Conservation (phyloP, 2,113 vertebrate species). For the Empidonax traillii region DNA sequence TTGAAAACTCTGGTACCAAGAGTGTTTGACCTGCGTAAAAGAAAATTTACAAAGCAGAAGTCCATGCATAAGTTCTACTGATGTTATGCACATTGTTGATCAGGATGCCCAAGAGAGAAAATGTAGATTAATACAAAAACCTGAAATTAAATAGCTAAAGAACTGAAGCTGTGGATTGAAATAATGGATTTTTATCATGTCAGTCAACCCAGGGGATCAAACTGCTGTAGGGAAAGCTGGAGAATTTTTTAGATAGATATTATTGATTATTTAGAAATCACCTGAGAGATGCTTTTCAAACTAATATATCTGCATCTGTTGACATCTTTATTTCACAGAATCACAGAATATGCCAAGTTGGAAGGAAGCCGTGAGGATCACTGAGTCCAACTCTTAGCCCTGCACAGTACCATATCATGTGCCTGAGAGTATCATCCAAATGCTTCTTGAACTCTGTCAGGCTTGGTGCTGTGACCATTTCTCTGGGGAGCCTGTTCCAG, state of each 20-base stretch:
- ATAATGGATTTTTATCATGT: background rate
- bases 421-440: background rate
- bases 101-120: background rate
- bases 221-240: background rate
- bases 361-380: background rate
- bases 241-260: background rate
- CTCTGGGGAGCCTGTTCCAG: background rate
- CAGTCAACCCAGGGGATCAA: background rate
- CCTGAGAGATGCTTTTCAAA: background rate
- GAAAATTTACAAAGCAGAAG: background rate
- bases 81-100: background rate
- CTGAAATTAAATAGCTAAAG: background rate
- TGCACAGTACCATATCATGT: background rate
- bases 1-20: background rate
- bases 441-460: background rate
- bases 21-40: background rate
- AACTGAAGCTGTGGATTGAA: background rate
- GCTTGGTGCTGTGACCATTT: background rate
- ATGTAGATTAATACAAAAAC: background rate
- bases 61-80: background rate
- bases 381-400: fast-evolving
- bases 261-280: background rate
- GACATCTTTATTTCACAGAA: background rate
- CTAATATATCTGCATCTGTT: background rate
- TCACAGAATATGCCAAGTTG: background rate